These are phyloP conservation scores for Drymonia ruficornis DNA, from an alignment of 2,888 invertebrate genomes.

Conservation along the genomic window DNA sequence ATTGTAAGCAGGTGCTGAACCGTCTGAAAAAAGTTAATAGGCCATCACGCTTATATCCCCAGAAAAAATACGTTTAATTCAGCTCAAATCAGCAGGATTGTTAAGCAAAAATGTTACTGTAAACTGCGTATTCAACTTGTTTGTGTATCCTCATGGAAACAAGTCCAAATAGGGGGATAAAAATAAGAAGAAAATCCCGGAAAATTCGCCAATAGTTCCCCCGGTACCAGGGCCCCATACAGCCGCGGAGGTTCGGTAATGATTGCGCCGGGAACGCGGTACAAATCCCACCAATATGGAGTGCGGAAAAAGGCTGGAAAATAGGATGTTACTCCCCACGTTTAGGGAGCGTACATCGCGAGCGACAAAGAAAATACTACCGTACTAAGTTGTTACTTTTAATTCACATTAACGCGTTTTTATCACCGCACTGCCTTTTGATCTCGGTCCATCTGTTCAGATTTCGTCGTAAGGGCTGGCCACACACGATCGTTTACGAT, in stretches of 20 bases:
- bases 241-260: slow-evolving; percentile 72
- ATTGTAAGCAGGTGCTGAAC: no score
- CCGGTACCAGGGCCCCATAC: slow-evolving; percentile 58
- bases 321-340: slow-evolving; percentile 64
- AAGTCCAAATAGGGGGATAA: slow-evolving; percentile 47
- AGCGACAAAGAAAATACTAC: slow-evolving; percentile 50
- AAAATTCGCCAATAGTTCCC: slow-evolving; percentile 74
- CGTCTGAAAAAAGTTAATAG: no score
- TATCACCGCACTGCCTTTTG: slow-evolving; percentile 76
- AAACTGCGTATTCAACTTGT: slow-evolving; percentile 14
- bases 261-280: slow-evolving; percentile 62
- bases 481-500: slow-evolving; percentile 83
- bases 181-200: slow-evolving; percentile 62
- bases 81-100: no score
- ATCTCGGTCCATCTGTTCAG: slow-evolving; percentile 80
- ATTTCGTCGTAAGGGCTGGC: slow-evolving; percentile 84
- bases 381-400: slow-evolving; percentile 76
- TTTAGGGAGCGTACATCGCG: slow-evolving; percentile 49
- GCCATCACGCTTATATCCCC: no score
- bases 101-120: no score
- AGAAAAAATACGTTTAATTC: no score
- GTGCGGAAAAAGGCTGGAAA: slow-evolving; percentile 80
- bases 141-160: slow-evolving; percentile 41
- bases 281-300: slow-evolving; percentile 81
- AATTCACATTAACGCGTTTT: slow-evolving; percentile 79